Conservation (phyloP, 2,113 vertebrate genomes). For the Tyrannus savana region DNA sequence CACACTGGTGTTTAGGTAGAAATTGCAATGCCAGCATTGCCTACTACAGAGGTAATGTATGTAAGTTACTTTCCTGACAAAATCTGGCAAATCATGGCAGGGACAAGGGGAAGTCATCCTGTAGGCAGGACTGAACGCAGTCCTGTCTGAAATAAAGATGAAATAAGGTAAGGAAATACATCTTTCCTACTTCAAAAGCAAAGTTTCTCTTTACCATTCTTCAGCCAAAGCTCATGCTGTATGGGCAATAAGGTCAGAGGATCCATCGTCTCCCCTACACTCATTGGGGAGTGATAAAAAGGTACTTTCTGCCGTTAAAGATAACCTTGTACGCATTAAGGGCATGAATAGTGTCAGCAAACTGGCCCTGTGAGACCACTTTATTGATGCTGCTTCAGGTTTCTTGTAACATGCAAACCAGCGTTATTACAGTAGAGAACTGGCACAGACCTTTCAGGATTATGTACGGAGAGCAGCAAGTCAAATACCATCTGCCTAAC, state of each 20-base stretch:
- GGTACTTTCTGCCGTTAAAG: slow-evolving; percentile 16
- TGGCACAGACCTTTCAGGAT: slow-evolving; percentile 25
- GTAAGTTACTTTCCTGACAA: neutral
- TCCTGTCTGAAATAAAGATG: neutral
- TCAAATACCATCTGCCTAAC: slow-evolving; percentile 21
- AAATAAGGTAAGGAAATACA: neutral
- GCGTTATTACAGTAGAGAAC: neutral
- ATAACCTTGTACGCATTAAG: neutral
- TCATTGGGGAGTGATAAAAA: slow-evolving; percentile 31
- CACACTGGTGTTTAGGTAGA: neutral
- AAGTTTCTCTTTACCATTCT: neutral
- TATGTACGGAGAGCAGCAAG: slow-evolving; percentile 3
- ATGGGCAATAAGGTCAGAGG: neutral
- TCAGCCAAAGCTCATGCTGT: neutral
- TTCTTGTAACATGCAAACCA: neutral
- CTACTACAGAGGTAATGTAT: neutral
- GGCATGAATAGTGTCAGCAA: neutral
- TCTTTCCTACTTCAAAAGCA: neutral
- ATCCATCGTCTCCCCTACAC: neutral
- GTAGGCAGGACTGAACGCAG: neutral
- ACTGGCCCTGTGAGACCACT: neutral
- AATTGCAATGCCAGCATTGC: neutral
- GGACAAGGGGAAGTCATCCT: neutral
- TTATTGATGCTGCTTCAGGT: slow-evolving; percentile 16
- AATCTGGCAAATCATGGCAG: neutral